Base-by-base conservation (phyloP, 1,140 invertebrate genomes). In the Musca domestica region DNA sequence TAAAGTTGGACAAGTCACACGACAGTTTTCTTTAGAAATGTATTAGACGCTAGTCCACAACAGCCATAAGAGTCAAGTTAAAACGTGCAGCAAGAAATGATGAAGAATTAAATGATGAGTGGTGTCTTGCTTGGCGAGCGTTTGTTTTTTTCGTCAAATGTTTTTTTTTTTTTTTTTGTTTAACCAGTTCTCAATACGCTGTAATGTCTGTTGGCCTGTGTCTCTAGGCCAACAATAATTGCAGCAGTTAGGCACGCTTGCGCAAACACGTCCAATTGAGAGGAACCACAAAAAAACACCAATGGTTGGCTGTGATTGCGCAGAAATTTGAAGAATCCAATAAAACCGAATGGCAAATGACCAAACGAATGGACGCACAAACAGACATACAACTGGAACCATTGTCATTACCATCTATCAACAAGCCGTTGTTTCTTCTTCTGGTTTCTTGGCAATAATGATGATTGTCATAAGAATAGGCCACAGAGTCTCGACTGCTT, bases 191-290 rank as follows among this genome's bases (percentile, higher is more conserved):
- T 61, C 20, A 10, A 12, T 41, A 19, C 12, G 34, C 34, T 12
- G 10, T 41, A 41, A 17, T 58, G 25, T 23, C n/a, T n/a, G n/a
- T 14, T 25, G 52, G 52, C 56, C 27, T 19, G 41, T 41, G 27
- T 41, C 56, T 61, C 34, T 19, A 61, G 56, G 56, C 56, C 56
- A 61, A 61, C 41, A 61, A 61, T 61, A 61, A 61, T 41, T 61
- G 27, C 27, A n/a, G 27, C 27, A 19, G 23, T 56, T 56, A 41
- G 12, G 34, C 34, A 41, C 34, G 34, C 23, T 56, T 27, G 22
- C 22, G 52, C 10, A 54, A 54, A 61, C 56, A 61, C 27, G 14
- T 23, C 14, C 12, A n/a, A n/a, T n/a, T n/a, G n/a, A n/a, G n/a
- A 9, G 34, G n/a, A n/a, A n/a, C n/a, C n/a, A n/a, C 34, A 25